Conservation (phyloP, 1,140 invertebrate genomes). For the Harlomillsia oculata region DNA sequence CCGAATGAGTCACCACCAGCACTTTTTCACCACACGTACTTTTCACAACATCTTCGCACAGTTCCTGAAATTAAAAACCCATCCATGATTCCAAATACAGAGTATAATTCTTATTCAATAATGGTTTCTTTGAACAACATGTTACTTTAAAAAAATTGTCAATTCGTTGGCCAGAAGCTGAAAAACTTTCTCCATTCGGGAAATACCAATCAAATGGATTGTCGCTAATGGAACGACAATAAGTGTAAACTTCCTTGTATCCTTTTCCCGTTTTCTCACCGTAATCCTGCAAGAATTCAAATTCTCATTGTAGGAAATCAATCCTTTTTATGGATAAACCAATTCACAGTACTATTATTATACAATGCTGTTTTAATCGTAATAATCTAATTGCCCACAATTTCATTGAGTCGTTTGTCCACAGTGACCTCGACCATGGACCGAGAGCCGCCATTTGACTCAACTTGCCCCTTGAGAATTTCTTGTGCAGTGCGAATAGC, state of each 20-base stretch:
- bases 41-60: not conserved
- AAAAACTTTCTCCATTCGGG: conserved; percentile 15
- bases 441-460: too few species aligned
- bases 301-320: not conserved
- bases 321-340: not conserved
- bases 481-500: not conserved
- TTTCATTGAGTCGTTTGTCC: not conserved
- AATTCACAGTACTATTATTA: not conserved
- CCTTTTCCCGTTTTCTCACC: not conserved
- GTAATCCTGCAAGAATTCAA: not conserved
- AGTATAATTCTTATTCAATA: not conserved
- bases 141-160: not conserved
- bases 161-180: not conserved
- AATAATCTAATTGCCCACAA: not conserved
- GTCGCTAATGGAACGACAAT: not conserved
- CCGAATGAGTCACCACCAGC: not conserved
- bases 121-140: not conserved
- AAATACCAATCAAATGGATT: not conserved
- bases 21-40: not conserved
- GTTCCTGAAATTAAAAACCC: not conserved
- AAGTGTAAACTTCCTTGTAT: not conserved
- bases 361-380: not conserved
- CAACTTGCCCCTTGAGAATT: not conserved
- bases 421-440: too few species aligned
- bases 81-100: not conserved